Evolutionary conservation across 2,113 vertebrate species (phyloP).

Genomic region (Nanorana parkeri): DNA sequence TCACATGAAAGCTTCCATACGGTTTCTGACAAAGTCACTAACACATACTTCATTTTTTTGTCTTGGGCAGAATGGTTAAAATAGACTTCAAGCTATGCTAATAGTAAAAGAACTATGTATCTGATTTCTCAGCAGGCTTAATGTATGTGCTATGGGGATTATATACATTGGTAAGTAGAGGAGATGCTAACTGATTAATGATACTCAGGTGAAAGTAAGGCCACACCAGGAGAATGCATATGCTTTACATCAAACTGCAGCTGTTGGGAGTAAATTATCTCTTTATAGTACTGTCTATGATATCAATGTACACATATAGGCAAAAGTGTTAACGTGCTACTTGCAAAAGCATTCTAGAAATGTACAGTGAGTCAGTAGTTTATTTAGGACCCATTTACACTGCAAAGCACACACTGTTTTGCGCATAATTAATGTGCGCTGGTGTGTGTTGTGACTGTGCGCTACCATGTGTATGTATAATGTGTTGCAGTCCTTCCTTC

Average conservation of each 20-base stretch:
- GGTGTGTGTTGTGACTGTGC: no score
- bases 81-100: conserved; percentile 12
- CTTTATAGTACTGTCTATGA: not conserved
- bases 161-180: not conserved
- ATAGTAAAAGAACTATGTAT: conserved; percentile 9
- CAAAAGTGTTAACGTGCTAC: not conserved
- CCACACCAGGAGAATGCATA: conserved; percentile 56
- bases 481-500: no score
- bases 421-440: no score
- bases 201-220: conserved; percentile 58
- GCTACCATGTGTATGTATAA: no score
- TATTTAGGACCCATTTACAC: no score
- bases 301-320: not conserved
- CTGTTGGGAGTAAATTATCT: not conserved
- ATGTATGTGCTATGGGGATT: not conserved
- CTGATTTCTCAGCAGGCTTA: not conserved
- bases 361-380: no score
- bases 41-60: conserved; percentile 36
- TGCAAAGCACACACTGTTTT: no score
- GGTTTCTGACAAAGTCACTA: conserved; percentile 38
- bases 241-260: conserved; percentile 61
- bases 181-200: conserved; percentile 59
- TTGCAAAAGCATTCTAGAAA: no score
- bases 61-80: not conserved
- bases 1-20: conserved; percentile 42